Conservation (phyloP, 2,797 vertebrate species). For the Sebastes kiyomatsui region DNA sequence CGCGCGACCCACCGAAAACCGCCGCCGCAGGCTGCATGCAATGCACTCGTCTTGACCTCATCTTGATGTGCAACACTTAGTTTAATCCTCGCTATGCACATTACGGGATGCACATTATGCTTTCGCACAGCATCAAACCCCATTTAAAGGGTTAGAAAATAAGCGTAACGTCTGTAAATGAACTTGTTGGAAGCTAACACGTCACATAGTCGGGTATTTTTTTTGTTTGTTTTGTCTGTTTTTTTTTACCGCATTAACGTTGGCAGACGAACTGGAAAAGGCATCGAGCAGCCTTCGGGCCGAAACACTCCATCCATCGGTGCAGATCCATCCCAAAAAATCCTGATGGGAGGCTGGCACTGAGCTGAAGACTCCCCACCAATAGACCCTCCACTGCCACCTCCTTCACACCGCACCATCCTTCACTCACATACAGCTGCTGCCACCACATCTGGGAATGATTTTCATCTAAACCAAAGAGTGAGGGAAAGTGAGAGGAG, state of each 20-base stretch:
- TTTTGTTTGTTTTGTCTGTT: background rate
- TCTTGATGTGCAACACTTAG: background rate
- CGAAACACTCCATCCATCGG: background rate
- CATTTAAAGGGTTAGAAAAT: background rate
- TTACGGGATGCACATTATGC: background rate
- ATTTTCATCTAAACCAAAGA: constrained; percentile 51
- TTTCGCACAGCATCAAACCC: background rate
- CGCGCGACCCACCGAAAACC: constrained; percentile 19
- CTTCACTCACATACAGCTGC: constrained; percentile 55
- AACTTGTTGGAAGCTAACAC: background rate
- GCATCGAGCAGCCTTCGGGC: background rate
- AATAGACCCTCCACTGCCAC: background rate
- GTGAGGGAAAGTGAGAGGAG: constrained; percentile 14
- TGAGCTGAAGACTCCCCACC: background rate
- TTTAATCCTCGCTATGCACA: background rate
- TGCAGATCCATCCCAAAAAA: background rate
- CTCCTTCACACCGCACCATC: constrained; percentile 34
- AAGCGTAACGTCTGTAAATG: background rate
- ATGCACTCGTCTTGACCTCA: background rate
- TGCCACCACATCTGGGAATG: constrained; percentile 74
- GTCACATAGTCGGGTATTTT: background rate
- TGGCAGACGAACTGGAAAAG: constrained; percentile 23
- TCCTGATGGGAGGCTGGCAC: constrained; percentile 9
- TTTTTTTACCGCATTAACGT: background rate
- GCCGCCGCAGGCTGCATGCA: constrained; percentile 3